Conservation (phyloP, 2,888 invertebrate species). For the Syritta pipiens region DNA sequence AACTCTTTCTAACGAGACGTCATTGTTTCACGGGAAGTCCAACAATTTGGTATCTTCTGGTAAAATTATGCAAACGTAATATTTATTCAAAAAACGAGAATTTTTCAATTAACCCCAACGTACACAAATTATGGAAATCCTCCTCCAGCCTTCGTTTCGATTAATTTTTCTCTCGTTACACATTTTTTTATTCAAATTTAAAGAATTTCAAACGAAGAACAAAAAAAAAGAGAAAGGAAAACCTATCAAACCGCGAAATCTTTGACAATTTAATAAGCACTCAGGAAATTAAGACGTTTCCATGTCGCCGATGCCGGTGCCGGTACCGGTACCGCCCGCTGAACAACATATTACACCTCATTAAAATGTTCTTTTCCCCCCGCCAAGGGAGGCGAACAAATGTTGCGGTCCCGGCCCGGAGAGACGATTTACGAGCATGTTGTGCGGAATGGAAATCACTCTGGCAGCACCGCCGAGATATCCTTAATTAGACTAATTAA, state of each 20-base stretch:
- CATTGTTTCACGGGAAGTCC: slow-evolving; percentile 21
- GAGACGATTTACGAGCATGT: slow-evolving; percentile 60
- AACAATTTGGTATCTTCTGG: neutral
- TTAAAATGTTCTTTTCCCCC: slow-evolving; percentile 44
- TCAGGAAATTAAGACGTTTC: slow-evolving; percentile 59
- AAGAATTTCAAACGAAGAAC: neutral
- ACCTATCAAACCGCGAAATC: slow-evolving; percentile 67
- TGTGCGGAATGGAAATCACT: slow-evolving; percentile 62
- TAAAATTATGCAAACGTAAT: slow-evolving; percentile 45
- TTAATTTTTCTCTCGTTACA: slow-evolving; percentile 36
- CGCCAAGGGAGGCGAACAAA: slow-evolving; percentile 37
- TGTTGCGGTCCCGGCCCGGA: slow-evolving; percentile 22
- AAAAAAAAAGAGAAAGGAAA: slow-evolving; percentile 13
- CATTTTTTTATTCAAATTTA: slow-evolving; percentile 46
- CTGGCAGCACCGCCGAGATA: slow-evolving; percentile 56
- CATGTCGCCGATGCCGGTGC: slow-evolving; percentile 21
- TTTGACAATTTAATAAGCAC: slow-evolving; percentile 65
- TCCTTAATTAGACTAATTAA: slow-evolving; percentile 68
- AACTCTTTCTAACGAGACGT: slow-evolving; percentile 28
- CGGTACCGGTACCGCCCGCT: slow-evolving; percentile 55
- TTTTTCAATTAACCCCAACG: slow-evolving; percentile 49
- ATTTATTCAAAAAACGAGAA: slow-evolving; percentile 12
- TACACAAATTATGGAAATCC: slow-evolving; percentile 54
- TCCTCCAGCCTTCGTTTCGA: neutral
- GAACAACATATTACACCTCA: slow-evolving; percentile 69